Evolutionary conservation across 2,888 invertebrate genomes (phyloP), one percentile per base, ranked within the genome.

Genomic region (Harpagoxenus sublaevis): DNA sequence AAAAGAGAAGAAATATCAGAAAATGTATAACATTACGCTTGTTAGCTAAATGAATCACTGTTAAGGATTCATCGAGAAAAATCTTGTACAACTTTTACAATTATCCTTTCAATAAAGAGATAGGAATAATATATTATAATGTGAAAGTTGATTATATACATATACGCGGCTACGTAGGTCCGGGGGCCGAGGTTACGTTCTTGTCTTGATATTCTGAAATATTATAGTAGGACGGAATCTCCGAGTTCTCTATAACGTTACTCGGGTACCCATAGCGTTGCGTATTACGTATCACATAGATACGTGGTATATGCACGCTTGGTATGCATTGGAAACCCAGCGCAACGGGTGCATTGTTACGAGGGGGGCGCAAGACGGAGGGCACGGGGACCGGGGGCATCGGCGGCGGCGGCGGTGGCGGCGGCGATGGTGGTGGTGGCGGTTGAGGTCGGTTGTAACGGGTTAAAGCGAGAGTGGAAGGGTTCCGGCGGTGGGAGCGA

Each of bases 251-350:
- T 71, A 89, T 89, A 87, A 89, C 89, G 89, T 90, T 89, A 90
- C 82, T 85, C 62, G 89, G 70, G 55, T 75, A 86, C 66, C 84
- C 83, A 62, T 73, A 60, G 65, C 75, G 84, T 85, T 86, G 89
- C 89, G 87, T 89, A 87, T 88, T 85, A 87, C 84, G 86, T 83
- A 84, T 86, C 86, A 84, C 87, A 75, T 83, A 83, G 84, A 85
- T 88, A 86, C 77, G 85, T 81, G 86, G 81, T 87, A 82, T 86
- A 86, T 84, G 88, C 84, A 82, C 85, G 89, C 85, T 91, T 88
- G 90, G 89, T 90, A 91, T 91, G 91, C 91, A 91, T 91, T 90
- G 91, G 87, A 89, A 90, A 88, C 86, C 62, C 85, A 83, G 68
- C 77, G 88, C 84, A 73, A 57, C 84, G 84, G 70, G 71, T 73